Conservation (phyloP, 2,113 vertebrate species). For the Echinops telfairi region DNA sequence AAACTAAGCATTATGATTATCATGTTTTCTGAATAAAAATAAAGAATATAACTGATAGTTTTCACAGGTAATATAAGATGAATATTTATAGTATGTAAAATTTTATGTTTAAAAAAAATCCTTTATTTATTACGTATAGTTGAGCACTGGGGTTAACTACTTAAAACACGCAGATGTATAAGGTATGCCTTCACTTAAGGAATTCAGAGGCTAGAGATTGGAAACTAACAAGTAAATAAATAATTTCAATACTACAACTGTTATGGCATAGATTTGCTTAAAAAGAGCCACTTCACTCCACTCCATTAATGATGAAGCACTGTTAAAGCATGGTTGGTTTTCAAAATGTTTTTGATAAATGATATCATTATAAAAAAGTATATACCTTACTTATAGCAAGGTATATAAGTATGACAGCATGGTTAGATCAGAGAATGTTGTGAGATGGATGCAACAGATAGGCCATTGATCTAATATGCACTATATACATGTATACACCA, state of each 20-base stretch:
- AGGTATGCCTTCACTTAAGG: neutral
- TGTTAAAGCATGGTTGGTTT: neutral
- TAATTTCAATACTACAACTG: constrained; percentile 37
- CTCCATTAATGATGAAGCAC: neutral
- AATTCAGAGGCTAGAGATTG: constrained; percentile 42
- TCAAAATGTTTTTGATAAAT: constrained; percentile 25
- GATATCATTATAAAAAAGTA: constrained; percentile 17
- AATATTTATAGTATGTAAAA: constrained; percentile 38
- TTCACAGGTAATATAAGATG: constrained; percentile 22
- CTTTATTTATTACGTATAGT: neutral
- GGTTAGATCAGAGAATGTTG: constrained; percentile 14
- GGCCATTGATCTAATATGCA: neutral
- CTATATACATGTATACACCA: constrained; percentile 25
- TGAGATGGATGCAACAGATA: neutral
- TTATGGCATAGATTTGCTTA: constrained; percentile 12
- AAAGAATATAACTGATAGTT: constrained; percentile 1
- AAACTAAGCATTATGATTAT: neutral
- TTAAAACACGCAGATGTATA: constrained; percentile 18
- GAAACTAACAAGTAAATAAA: neutral
- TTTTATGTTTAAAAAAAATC: neutral
- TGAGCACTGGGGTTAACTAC: neutral
- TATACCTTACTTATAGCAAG: no score
- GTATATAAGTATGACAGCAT: neutral
- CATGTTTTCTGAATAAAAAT: constrained; percentile 15
- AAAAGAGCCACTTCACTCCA: constrained; percentile 28